phyloP scores from a whole-genome alignment of 2,797 vertebrate genomes.

The Zonotrichia albicollis region DNA sequence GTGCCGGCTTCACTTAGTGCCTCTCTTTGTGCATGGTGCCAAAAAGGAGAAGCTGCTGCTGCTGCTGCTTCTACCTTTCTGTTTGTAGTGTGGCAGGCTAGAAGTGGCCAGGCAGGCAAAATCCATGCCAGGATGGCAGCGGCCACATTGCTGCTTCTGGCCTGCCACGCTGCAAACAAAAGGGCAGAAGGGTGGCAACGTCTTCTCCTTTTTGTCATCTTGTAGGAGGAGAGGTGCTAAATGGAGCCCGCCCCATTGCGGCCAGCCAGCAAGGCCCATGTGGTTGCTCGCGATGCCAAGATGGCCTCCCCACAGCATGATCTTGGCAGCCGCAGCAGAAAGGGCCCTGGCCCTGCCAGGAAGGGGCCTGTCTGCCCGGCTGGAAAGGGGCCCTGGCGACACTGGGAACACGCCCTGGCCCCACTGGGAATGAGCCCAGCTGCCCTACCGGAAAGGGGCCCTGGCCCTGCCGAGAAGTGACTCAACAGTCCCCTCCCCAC shows the following conservation, averaged over 20 bases:
- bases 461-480: accelerated
- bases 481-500: accelerated
- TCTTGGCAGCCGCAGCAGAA: accelerated
- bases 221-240: not conserved
- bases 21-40: accelerated
- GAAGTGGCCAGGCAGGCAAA: not conserved
- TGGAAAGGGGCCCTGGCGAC: not conserved
- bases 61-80: not conserved
- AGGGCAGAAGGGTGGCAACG: not conserved
- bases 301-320: accelerated
- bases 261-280: accelerated
- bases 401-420: too few relatives aligned
- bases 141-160: accelerated
- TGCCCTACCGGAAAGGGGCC: too few relatives aligned
- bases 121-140: not conserved
- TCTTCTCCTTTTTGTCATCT: too few relatives aligned
- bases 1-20: accelerated
- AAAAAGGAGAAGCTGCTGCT: not conserved
- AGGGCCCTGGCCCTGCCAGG: accelerated
- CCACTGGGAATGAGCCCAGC: not conserved
- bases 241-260: accelerated
- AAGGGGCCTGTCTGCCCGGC: too few relatives aligned
- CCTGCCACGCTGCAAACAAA: not conserved
- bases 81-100: accelerated
- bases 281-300: not conserved